Evolutionary conservation across 2,113 vertebrate species (phyloP), one percentile per base, ranked within the genome.

Genomic region (Gyps fulvus): DNA sequence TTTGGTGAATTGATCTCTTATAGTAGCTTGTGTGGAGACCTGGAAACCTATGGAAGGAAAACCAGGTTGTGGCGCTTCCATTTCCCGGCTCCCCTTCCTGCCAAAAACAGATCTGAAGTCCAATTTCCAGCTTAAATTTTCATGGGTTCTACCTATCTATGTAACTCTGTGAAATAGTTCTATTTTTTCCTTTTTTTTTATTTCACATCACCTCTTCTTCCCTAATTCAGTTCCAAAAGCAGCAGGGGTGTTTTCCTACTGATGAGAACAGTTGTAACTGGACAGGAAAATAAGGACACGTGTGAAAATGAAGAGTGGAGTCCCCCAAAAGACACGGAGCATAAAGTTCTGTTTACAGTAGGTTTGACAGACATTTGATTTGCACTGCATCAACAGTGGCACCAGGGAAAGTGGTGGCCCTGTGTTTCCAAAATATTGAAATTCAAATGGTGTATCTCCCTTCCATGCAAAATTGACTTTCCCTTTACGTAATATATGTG

Each of bases 401-500:
- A 76, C 27, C 20, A 23, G 50, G 45, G 26, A 52, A 89, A 58
- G n/a, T 5, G 2, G 16, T 79, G 12, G 36, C 42, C 21, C 81
- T 16, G 0, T 61, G 45, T 29, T 91, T 89, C 49, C 52, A 54
- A 76, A 62, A 40, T 34, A 54, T 3, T 62, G 38, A 71, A 9
- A 83, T 80, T 67, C 27, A 23, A 50, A 61, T 8, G 3, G 7
- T n/a, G 2, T 23, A 7, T 65, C 31, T 83, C 26, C 45, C 23
- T 85, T 62, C 36, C 14, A 7, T 34, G 31, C 31, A 85, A 57
- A 52, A 57, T 13, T 49, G 8, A 74, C 9, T 80, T 81, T 73
- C 11, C 16, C 29, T 77, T 71, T 61, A 40, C 0, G 0, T n/a
- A 34, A 40, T 34, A 6, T 6, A 7, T 13, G 10, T 31, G 34